Percentiles rank a stretch among this genome's conserved stretches.
These are phyloP conservation scores for Argyra leucocephala DNA, from an alignment of 2,888 invertebrate genomes.

Conservation along the genomic window DNA sequence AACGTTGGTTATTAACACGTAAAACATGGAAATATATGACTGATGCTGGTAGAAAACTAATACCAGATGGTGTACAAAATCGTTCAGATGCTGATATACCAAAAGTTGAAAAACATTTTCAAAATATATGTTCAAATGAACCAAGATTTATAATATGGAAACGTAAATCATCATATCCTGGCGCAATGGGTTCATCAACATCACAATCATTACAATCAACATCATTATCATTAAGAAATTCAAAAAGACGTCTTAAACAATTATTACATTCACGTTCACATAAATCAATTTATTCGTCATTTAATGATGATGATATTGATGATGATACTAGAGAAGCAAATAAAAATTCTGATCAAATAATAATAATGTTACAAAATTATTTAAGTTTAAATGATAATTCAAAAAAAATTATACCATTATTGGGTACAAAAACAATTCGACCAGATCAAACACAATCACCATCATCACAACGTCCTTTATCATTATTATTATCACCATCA, in stretches of 20 bases:
- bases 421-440: constrained; percentile 34
- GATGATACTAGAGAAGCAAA: constrained; percentile 23
- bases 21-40: constrained; percentile 90
- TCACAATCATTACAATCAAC: neutral
- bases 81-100: constrained; percentile 51
- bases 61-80: constrained; percentile 69
- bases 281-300: constrained; percentile 19
- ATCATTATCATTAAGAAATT: constrained; percentile 20
- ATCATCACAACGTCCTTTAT: constrained; percentile 32
- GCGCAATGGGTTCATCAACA: constrained; percentile 44
- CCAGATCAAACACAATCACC: constrained; percentile 38
- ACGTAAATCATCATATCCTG: constrained; percentile 72
- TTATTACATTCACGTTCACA: constrained; percentile 27
- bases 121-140: constrained; percentile 68
- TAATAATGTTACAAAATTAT: constrained; percentile 33
- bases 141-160: constrained; percentile 68
- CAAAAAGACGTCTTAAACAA: constrained; percentile 29
- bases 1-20: constrained; percentile 77
- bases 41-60: constrained; percentile 75
- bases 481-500: neutral
- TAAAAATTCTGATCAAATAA: constrained; percentile 30
- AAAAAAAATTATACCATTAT: constrained; percentile 33
- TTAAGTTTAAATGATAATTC: constrained; percentile 31
- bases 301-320: constrained; percentile 18
- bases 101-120: constrained; percentile 74